These are phyloP conservation scores for Caenorhabditis briggsae DNA, from an alignment of 1,140 invertebrate species.

Conservation along the genomic window DNA sequence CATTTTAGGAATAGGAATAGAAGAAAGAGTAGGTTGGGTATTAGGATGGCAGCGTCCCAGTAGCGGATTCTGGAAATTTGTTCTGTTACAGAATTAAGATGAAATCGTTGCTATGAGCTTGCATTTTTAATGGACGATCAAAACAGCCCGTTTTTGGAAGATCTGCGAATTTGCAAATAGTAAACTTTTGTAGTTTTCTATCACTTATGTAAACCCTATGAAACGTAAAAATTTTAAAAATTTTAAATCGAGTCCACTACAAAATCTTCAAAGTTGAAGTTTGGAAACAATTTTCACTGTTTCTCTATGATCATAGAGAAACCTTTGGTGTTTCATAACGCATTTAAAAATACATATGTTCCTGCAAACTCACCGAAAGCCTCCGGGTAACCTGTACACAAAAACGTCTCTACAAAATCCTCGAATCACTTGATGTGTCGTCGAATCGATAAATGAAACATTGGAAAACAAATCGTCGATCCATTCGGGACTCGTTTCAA, in stretches of 20 bases:
- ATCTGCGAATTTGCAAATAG: too few species aligned
- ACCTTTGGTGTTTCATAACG: too few species aligned
- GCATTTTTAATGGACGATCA: too few species aligned
- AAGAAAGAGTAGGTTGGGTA: constrained; percentile 56
- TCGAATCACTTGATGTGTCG: constrained; percentile 50
- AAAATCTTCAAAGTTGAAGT: too few species aligned
- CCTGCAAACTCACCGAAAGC: constrained; percentile 24
- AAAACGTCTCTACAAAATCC: constrained; percentile 54
- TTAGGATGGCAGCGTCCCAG: constrained; percentile 56
- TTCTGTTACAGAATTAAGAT: background rate
- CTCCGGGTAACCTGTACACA: constrained; percentile 21
- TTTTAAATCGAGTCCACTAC: too few species aligned
- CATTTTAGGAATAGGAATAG: constrained; percentile 56
- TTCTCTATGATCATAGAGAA: too few species aligned
- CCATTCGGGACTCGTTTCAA: constrained; percentile 54
- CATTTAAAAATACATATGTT: background rate
- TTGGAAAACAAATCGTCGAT: constrained; percentile 47
- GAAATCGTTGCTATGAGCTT: too few species aligned
- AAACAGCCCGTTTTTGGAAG: too few species aligned
- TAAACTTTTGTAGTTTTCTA: too few species aligned
- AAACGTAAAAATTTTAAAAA: too few species aligned
- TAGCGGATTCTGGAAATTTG: constrained; percentile 54
- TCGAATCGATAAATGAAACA: constrained; percentile 47
- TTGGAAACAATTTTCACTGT: too few species aligned
- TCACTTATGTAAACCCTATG: too few species aligned